Conservation (phyloP, 2,888 invertebrate species). For the Cecidostiba fungosa region DNA sequence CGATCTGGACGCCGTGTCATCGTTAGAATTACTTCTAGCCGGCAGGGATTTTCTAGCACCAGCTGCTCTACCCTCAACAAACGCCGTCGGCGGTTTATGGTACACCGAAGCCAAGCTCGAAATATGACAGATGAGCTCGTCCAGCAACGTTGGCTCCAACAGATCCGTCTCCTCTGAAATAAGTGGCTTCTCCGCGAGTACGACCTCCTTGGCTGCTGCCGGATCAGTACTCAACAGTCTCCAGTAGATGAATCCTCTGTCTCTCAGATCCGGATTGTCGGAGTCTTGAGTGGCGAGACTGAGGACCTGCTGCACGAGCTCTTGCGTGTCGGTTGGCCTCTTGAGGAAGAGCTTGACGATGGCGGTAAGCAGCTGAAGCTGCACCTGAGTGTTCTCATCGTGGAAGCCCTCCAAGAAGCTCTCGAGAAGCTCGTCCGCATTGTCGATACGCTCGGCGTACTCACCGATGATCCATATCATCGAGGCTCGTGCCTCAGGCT, state of each 20-base stretch:
- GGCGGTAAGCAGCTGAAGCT: conserved; percentile 97
- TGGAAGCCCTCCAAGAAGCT: conserved; percentile 99
- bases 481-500: conserved; percentile 98
- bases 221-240: conserved; percentile 98
- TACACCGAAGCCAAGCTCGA: conserved; percentile 99
- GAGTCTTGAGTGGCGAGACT: conserved; percentile 95
- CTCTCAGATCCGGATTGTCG: conserved; percentile 98
- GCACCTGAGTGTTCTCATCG: conserved; percentile 98
- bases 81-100: conserved; percentile 99
- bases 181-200: conserved; percentile 98
- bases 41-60: conserved; percentile 91
- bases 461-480: conserved; percentile 99
- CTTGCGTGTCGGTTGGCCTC: conserved; percentile 98
- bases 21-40: conserved; percentile 80
- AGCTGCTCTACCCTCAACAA: conserved; percentile 94
- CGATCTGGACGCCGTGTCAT: conserved; percentile 72
- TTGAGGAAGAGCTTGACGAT: conserved; percentile 99
- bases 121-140: conserved; percentile 99
- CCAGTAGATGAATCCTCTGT: conserved; percentile 99
- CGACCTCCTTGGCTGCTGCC: conserved; percentile 99
- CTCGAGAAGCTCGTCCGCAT: conserved; percentile 98
- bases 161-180: conserved; percentile 99
- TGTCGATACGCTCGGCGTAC: conserved; percentile 99
- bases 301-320: conserved; percentile 97
- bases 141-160: conserved; percentile 97